A percentile compares a stretch with the other conserved stretches of the same genome.
Conservation (phyloP, 2,113 vertebrate species). For the Acanthisitta chloris region DNA sequence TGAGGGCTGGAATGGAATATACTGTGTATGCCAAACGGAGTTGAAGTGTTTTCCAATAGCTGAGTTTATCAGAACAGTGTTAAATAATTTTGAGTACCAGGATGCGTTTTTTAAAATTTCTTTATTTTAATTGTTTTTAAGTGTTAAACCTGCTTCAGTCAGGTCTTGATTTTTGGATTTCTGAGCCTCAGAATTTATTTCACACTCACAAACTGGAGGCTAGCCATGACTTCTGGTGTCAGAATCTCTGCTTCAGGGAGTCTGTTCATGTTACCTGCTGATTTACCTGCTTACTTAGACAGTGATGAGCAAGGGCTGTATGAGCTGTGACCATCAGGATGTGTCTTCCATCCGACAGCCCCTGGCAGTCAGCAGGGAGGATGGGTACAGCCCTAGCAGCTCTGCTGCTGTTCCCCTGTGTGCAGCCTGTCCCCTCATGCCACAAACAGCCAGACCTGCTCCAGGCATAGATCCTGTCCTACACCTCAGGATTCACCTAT, state of each 20-base stretch:
- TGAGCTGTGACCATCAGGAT: neutral
- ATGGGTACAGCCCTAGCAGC: neutral
- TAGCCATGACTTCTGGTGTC: neutral
- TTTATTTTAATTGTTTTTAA: neutral
- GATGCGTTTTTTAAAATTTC: neutral
- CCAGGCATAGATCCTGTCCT: neutral
- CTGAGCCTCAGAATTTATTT: neutral
- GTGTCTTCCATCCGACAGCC: neutral
- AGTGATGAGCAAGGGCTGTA: neutral
- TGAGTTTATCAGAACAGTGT: neutral
- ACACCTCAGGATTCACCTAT: neutral
- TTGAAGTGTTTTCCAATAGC: neutral
- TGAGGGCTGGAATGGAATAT: neutral
- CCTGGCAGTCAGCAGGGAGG: neutral
- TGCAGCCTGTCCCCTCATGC: neutral
- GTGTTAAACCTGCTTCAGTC: neutral
- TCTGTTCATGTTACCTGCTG: neutral
- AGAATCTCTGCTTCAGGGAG: neutral
- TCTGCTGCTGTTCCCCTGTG: neutral
- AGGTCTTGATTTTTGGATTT: neutral
- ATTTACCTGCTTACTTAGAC: neutral
- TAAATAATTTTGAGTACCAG: neutral
- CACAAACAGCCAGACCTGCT: neutral
- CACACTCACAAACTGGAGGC: neutral
- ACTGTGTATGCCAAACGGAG: neutral